phyloP scores from a whole-genome alignment of 2,113 vertebrate genomes.

The Erinaceus europaeus region DNA sequence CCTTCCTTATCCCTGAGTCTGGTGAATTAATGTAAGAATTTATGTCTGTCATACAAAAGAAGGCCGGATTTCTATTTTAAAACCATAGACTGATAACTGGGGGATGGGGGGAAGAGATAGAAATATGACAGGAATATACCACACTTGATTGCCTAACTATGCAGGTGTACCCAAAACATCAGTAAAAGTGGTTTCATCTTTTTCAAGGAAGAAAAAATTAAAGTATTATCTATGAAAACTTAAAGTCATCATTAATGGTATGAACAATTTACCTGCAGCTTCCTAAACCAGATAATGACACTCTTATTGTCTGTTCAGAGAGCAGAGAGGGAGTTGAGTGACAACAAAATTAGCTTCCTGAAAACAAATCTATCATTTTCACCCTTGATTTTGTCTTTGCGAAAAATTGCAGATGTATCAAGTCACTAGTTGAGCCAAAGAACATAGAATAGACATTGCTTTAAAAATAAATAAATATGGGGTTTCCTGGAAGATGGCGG shows the following conservation, averaged over 20 bases:
- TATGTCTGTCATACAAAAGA: constrained; percentile 37
- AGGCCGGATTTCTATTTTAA: constrained; percentile 71
- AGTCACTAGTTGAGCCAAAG: constrained; percentile 44
- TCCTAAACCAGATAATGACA: constrained; percentile 66
- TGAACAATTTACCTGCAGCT: constrained; percentile 81
- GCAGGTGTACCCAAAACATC: constrained; percentile 80
- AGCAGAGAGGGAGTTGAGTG: constrained; percentile 46
- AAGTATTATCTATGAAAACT: constrained; percentile 69
- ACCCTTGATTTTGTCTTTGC: constrained; percentile 52
- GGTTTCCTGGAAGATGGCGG: no score
- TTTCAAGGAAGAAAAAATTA: constrained; percentile 59
- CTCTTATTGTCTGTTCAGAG: constrained; percentile 69
- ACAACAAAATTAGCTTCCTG: constrained; percentile 39
- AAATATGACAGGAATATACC: constrained; percentile 54
- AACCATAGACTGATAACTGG: constrained; percentile 44
- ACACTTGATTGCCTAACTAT: constrained; percentile 82
- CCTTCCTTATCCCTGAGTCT: not conserved
- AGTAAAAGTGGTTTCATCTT: constrained; percentile 61
- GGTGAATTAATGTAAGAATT: constrained; percentile 41
- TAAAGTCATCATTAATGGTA: constrained; percentile 67
- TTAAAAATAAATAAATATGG: no score
- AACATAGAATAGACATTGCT: constrained; percentile 33
- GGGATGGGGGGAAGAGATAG: constrained; percentile 27
- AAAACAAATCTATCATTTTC: constrained; percentile 49
- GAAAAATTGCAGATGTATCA: constrained; percentile 67